These are phyloP conservation scores for Syngnathus acus DNA, from an alignment of 2,797 vertebrate species.

Conservation along the genomic window DNA sequence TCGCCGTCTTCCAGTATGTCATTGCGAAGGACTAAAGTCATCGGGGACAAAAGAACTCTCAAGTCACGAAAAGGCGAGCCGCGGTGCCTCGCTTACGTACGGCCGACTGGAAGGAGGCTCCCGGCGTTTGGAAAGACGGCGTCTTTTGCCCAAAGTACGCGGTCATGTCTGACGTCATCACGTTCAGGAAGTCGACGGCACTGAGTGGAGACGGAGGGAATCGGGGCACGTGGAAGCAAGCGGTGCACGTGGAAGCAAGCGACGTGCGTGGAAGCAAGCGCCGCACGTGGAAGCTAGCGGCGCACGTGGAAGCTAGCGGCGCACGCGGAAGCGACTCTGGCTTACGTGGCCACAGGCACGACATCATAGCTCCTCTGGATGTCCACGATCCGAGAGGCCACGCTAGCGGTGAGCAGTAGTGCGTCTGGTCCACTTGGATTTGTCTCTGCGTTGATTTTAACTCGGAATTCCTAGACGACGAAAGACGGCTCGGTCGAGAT, in stretches of 20 bases:
- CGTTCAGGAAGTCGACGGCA: constrained; percentile 13
- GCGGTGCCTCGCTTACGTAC: background rate
- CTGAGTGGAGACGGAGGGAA: constrained; percentile 32
- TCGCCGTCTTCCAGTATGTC: constrained; percentile 32
- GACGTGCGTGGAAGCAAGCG: too few relatives aligned
- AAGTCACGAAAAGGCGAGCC: too few relatives aligned
- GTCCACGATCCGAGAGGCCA: constrained; percentile 38
- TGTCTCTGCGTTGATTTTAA: constrained; percentile 44
- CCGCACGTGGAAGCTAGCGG: too few relatives aligned
- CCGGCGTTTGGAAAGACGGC: background rate
- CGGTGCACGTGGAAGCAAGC: too few relatives aligned
- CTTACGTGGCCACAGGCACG: constrained; percentile 36
- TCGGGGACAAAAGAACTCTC: background rate
- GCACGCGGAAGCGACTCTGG: too few relatives aligned
- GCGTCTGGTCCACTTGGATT: background rate
- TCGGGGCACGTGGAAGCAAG: too few relatives aligned
- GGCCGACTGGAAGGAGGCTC: background rate
- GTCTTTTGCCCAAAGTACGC: background rate
- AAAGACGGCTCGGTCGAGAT: too few relatives aligned
- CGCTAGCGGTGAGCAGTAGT: constrained; percentile 60
- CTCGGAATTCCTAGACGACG: constrained; percentile 50
- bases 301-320: too few relatives aligned
- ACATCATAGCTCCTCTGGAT: constrained; percentile 63
- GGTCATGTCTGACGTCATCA: background rate
- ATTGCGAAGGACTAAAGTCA: constrained; percentile 13